These are phyloP conservation scores for Chaetodon trifascialis DNA, from an alignment of 2,113 vertebrate genomes.

Conservation along the genomic window DNA sequence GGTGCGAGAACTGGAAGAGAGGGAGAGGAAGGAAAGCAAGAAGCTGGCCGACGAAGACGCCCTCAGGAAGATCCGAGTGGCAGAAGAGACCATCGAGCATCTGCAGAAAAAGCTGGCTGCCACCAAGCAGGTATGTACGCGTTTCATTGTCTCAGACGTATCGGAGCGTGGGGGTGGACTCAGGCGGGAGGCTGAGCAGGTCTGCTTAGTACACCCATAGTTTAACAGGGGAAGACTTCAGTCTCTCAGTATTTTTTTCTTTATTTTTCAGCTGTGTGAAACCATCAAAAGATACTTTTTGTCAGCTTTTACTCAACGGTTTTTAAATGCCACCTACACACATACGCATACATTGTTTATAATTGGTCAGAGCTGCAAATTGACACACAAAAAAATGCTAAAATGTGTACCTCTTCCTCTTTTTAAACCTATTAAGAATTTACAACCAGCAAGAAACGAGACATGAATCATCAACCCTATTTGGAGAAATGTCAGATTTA, in stretches of 20 bases:
- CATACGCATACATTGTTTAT: background rate
- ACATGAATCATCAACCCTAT: background rate
- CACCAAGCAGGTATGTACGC: constrained; percentile 89
- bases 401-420: too few species aligned
- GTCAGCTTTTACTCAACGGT: background rate
- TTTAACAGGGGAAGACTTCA: background rate
- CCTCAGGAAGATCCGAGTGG: constrained; percentile 90
- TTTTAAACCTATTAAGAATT: background rate
- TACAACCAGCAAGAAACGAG: background rate
- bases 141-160: background rate
- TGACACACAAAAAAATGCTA: background rate
- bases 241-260: background rate
- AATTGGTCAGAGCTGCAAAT: background rate
- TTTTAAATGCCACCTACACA: background rate
- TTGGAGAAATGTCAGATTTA: background rate
- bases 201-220: background rate
- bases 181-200: background rate
- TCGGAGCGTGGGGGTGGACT: background rate
- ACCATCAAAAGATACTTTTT: background rate
- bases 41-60: constrained; percentile 94
- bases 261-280: background rate
- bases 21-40: constrained; percentile 93
- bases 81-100: constrained; percentile 94
- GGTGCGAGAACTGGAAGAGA: constrained; percentile 92
- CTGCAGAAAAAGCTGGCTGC: constrained; percentile 93